These are phyloP conservation scores for Chamaea fasciata DNA, from an alignment of 2,113 vertebrate genomes.

Conservation along the genomic window DNA sequence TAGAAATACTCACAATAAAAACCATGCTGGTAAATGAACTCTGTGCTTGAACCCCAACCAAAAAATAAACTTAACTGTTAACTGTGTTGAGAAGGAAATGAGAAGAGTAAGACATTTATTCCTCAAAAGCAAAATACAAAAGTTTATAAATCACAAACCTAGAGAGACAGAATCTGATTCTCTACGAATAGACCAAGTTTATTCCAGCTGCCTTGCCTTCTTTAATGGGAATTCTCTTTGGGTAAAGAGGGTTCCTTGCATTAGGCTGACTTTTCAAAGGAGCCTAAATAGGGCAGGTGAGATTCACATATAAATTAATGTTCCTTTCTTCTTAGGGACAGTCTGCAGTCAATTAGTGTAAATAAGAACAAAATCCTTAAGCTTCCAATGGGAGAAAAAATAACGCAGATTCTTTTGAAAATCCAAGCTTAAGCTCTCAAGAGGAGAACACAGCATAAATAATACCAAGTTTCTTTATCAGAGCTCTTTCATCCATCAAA, in stretches of 20 bases:
- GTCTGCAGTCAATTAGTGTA: not conserved
- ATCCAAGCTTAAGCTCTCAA: not conserved
- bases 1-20: not conserved
- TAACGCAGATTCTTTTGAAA: not conserved
- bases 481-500: not conserved
- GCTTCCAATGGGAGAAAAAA: not conserved
- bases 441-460: not conserved
- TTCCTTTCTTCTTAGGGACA: not conserved
- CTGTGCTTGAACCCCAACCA: not conserved
- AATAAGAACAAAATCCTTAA: constrained; percentile 15
- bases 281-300: not conserved
- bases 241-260: not conserved
- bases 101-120: not conserved
- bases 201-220: not conserved
- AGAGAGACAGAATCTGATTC: not conserved
- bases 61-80: not conserved
- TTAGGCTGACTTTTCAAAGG: not conserved
- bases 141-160: not conserved
- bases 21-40: not conserved
- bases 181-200: not conserved
- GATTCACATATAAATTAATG: not conserved
- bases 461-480: not conserved
- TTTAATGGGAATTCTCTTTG: not conserved
- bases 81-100: not conserved
- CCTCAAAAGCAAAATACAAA: not conserved